These are phyloP conservation scores for Punctoribates punctum DNA, from an alignment of 2,888 invertebrate genomes.

Conservation along the genomic window DNA sequence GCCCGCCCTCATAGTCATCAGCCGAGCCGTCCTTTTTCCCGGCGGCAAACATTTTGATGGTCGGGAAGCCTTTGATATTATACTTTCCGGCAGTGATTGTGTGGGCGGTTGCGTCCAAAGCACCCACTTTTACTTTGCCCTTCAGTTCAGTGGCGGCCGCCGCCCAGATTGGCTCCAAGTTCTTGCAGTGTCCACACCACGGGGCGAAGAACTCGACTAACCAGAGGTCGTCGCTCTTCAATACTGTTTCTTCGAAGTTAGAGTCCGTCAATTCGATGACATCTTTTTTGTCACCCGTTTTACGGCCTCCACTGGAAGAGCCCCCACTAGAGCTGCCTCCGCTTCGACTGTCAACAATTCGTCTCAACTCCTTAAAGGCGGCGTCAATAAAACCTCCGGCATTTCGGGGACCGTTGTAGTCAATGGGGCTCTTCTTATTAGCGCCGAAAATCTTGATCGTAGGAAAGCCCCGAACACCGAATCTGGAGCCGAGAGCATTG, in stretches of 20 bases:
- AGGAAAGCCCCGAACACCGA: constrained; percentile 84
- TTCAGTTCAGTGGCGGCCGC: constrained; percentile 83
- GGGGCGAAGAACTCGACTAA: constrained; percentile 77
- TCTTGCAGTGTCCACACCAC: constrained; percentile 67
- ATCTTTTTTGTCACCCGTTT: constrained; percentile 55
- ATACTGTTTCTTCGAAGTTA: constrained; percentile 87
- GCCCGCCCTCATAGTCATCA: constrained; percentile 86
- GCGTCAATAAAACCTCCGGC: constrained; percentile 81
- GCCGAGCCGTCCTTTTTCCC: constrained; percentile 62
- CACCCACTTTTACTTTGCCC: constrained; percentile 74
- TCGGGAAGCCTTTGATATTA: constrained; percentile 86
- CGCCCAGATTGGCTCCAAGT: constrained; percentile 83
- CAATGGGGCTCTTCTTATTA: constrained; percentile 75
- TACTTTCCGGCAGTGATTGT: constrained; percentile 68
- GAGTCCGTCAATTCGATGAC: constrained; percentile 92
- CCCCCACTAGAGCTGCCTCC: constrained; percentile 58
- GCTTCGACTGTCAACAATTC: constrained; percentile 67
- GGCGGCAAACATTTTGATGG: constrained; percentile 79
- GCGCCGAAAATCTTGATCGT: constrained; percentile 84
- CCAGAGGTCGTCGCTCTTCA: constrained; percentile 93
- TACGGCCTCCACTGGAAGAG: constrained; percentile 54
- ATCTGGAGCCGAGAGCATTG: constrained; percentile 72
- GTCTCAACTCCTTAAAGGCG: constrained; percentile 71
- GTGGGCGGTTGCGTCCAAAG: constrained; percentile 90
- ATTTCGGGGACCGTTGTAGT: constrained; percentile 77